These are phyloP conservation scores for Alcis repandata DNA, from an alignment of 2,888 invertebrate genomes.

Conservation along the genomic window DNA sequence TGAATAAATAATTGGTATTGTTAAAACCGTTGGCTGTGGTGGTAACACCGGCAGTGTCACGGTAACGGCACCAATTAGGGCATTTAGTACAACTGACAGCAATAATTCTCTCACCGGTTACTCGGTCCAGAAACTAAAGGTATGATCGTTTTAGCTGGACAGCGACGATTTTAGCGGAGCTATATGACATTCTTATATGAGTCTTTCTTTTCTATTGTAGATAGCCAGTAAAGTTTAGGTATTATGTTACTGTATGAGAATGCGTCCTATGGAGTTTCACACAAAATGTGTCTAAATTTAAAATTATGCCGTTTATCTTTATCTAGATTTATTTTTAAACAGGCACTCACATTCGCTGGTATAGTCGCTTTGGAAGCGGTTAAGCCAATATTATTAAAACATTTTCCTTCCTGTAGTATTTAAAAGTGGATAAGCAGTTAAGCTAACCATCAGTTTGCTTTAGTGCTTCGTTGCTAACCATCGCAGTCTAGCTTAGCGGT, in stretches of 20 bases:
- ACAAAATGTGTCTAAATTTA: not conserved
- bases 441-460: not conserved
- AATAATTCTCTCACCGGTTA: slow-evolving; percentile 10
- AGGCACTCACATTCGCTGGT: not conserved
- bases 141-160: not conserved
- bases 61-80: slow-evolving; percentile 32
- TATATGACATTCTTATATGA: not conserved
- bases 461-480: not conserved
- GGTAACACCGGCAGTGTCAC: slow-evolving; percentile 23
- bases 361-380: not conserved
- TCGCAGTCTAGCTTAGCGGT: slow-evolving; percentile 4
- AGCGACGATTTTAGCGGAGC: not conserved
- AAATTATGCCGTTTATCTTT: too few species aligned
- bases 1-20: slow-evolving; percentile 25
- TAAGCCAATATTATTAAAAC: not conserved
- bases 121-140: slow-evolving; percentile 9
- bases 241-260: too few species aligned
- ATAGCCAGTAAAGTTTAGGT: too few species aligned
- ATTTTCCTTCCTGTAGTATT: not conserved
- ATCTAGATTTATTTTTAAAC: too few species aligned
- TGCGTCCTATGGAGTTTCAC: too few species aligned
- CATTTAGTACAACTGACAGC: slow-evolving; percentile 31
- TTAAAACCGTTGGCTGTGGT: not conserved
- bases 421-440: not conserved
- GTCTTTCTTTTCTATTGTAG: not conserved